phyloP scores from a whole-genome alignment of 2,888 invertebrate genomes.

The Sialis fuliginosa region DNA sequence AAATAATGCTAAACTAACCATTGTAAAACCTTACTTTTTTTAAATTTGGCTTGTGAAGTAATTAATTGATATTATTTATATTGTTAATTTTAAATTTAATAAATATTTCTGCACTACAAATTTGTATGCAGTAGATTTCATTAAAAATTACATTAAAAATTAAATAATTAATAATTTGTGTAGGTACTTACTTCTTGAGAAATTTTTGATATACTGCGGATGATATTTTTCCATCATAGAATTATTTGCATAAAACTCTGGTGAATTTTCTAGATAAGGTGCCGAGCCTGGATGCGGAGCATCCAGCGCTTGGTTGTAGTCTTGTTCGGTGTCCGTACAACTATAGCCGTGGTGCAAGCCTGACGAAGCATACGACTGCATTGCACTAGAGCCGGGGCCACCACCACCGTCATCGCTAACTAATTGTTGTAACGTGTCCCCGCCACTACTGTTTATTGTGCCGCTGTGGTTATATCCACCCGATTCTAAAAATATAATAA shows the following conservation, averaged over 20 bases:
- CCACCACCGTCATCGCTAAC: conserved; percentile 21
- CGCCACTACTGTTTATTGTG: background rate
- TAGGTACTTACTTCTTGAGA: background rate
- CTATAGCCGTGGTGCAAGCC: conserved; percentile 22
- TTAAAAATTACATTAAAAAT: too few species aligned
- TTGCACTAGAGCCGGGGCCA: conserved; percentile 9
- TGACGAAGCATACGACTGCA: conserved; percentile 18
- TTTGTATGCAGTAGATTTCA: too few species aligned
- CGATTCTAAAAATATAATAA: background rate
- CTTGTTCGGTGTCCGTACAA: conserved; percentile 32
- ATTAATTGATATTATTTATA: too few species aligned
- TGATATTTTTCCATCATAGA: conserved; percentile 20
- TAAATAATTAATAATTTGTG: background rate
- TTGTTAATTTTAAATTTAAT: too few species aligned
- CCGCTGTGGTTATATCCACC: background rate
- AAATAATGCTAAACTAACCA: too few species aligned
- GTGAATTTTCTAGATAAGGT: conserved; percentile 48
- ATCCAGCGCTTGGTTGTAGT: conserved; percentile 32
- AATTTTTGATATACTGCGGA: conserved; percentile 3
- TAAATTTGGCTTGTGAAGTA: too few species aligned
- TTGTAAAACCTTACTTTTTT: too few species aligned
- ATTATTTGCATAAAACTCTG: conserved; percentile 54
- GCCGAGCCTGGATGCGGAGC: conserved; percentile 32
- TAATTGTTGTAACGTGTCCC: background rate
- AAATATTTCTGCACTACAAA: too few species aligned